These are phyloP conservation scores for Sylvia borin DNA, from an alignment of 2,797 vertebrate genomes.

Conservation along the genomic window DNA sequence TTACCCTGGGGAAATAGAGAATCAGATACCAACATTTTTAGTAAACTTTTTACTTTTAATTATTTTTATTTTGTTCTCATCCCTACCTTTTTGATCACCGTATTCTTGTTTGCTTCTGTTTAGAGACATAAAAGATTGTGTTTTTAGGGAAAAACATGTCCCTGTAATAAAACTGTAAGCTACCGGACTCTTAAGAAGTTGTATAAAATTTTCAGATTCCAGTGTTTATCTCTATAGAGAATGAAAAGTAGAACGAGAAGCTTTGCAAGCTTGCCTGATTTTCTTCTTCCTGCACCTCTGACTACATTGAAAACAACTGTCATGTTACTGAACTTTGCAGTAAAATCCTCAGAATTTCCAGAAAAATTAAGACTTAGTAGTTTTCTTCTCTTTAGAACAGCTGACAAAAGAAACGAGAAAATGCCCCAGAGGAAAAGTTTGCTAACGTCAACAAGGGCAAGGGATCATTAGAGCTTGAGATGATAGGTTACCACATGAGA, in stretches of 20 bases:
- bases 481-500: constrained; percentile 46
- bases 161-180: neutral
- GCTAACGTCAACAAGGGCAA: constrained; percentile 54
- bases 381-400: constrained; percentile 25
- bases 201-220: neutral
- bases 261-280: neutral
- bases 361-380: constrained; percentile 11
- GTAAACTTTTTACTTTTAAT: neutral
- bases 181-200: neutral
- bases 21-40: neutral
- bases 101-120: neutral
- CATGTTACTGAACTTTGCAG: neutral
- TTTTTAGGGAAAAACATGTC: neutral
- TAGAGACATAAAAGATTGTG: fast-evolving
- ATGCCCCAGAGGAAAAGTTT: constrained; percentile 29
- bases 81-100: neutral
- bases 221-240: neutral
- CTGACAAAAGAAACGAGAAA: constrained; percentile 59
- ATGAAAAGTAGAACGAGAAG: neutral
- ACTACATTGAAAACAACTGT: constrained; percentile 29
- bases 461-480: constrained; percentile 53
- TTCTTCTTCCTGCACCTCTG: neutral
- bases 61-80: neutral
- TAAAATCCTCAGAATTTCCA: constrained; percentile 32
- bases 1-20: neutral